A percentile compares a stretch with the other conserved stretches of the same genome.
phyloP scores from a whole-genome alignment of 2,888 invertebrate species.

The Anodontia alba region DNA sequence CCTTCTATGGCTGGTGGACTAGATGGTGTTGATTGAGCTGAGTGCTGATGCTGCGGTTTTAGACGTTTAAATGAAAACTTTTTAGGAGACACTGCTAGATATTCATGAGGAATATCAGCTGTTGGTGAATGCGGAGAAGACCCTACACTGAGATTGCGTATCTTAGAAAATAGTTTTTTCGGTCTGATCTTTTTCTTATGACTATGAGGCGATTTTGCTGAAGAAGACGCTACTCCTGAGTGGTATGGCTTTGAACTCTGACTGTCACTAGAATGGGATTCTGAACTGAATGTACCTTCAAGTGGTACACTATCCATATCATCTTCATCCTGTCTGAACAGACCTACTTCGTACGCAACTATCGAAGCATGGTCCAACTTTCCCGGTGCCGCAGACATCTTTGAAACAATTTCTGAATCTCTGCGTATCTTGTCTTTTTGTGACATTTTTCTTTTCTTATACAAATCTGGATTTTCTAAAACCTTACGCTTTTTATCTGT shows the following conservation, averaged over 20 bases:
- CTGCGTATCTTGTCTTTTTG: constrained; percentile 79
- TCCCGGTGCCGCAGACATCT: constrained; percentile 92
- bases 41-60: constrained; percentile 53
- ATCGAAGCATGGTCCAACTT: constrained; percentile 95
- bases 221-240: constrained; percentile 35
- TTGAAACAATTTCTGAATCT: constrained; percentile 88
- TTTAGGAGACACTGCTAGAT: constrained; percentile 53
- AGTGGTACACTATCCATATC: constrained; percentile 72
- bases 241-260: constrained; percentile 7
- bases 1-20: constrained; percentile 43
- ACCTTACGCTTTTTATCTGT: constrained; percentile 93
- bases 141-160: constrained; percentile 67
- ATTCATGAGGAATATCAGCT: constrained; percentile 45
- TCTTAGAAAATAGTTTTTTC: constrained; percentile 76
- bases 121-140: constrained; percentile 62
- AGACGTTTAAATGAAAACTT: constrained; percentile 65
- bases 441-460: constrained; percentile 78
- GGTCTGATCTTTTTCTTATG: constrained; percentile 74
- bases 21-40: constrained; percentile 52
- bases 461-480: constrained; percentile 89
- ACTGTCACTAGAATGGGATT: constrained; percentile 31
- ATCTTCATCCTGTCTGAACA: constrained; percentile 76
- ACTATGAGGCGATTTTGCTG: constrained; percentile 82
- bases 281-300: constrained; percentile 46
- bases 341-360: constrained; percentile 91